Base-by-base conservation (phyloP, 2,888 invertebrate genomes). In the Lasioglossum lativentre region DNA sequence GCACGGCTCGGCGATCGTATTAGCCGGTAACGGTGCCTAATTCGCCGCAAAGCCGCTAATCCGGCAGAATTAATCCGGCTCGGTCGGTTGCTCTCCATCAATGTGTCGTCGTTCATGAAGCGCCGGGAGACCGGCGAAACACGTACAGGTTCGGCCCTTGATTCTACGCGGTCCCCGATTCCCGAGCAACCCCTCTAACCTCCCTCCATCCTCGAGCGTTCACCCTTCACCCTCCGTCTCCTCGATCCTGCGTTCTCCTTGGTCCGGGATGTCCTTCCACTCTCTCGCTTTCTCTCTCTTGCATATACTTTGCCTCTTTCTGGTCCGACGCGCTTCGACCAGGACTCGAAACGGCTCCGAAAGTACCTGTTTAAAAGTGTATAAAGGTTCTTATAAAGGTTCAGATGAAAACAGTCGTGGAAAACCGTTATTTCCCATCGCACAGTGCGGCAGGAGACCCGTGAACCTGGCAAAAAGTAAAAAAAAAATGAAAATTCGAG, bases 1-100 rank as follows among this genome's bases (percentile, higher is more conserved):
- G 10, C 82, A 86, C 87, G 82, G 83, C 85, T 89, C 86, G 89
- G 82, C 89, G 90, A 91, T 89, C 88, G 86, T 88, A 91, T 91
- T 91, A 91, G 90, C 90, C 91, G 79, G 90, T 88, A 91, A 89
- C 87, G 85, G 86, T 87, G 91, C 89, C 88, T 89, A 92, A 89
- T 91, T 91, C 92, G 88, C 80, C 85, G 91, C 92, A 94, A 94
- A 94, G 94, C 94, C 94, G 94, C 94, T 94, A 94, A 94, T 94
- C 94, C 94, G 93, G 93, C 93, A 94, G 94, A 94, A 94, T 94
- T 94, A 94, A 94, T 94, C 93, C 92, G 91, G 90, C 92, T 94
- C 93, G 93, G 94, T 94, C 92, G 94, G 94, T 93, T 94, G 94
- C 94, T 92, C 93, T 93, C 88, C 93, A 92, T 94, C 94, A 94